Conservation (phyloP, 2,113 vertebrate genomes). For the Lipophrys pholis region DNA sequence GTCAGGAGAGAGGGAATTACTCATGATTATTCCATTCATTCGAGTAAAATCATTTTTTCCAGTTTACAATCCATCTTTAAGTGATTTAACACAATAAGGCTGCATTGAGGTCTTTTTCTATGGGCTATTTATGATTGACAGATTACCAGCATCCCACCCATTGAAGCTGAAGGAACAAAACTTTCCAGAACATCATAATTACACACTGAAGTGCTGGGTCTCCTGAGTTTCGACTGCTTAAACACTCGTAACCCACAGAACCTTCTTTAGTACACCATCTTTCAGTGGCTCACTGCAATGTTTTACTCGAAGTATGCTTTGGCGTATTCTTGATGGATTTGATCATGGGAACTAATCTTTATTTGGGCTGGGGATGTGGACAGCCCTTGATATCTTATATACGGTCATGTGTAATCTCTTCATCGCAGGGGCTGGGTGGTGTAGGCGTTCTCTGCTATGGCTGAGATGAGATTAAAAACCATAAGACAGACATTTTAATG, state of each 20-base stretch:
- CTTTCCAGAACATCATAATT: slow-evolving; percentile 52
- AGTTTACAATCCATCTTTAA: slow-evolving; percentile 24
- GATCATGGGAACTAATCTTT: slow-evolving; percentile 66
- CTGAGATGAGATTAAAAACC: slow-evolving; percentile 62
- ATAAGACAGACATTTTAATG: slow-evolving; percentile 61
- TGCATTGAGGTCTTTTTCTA: slow-evolving; percentile 18
- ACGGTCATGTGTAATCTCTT: slow-evolving; percentile 56
- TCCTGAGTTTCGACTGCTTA: slow-evolving; percentile 42
- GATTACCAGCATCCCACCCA: slow-evolving; percentile 45
- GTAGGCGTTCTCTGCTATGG: slow-evolving; percentile 39
- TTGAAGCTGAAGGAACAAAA: slow-evolving; percentile 41
- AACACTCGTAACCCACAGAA: slow-evolving; percentile 49
- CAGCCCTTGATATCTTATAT: slow-evolving; percentile 65
- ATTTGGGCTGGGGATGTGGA: slow-evolving; percentile 42
- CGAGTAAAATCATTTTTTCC: slow-evolving; percentile 15
- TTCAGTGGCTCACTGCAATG: slow-evolving; percentile 45
- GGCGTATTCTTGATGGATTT: slow-evolving; percentile 48
- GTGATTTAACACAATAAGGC: slow-evolving; percentile 39
- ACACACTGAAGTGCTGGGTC: slow-evolving; percentile 29
- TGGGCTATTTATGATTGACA: slow-evolving; percentile 49
- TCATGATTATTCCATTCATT: slow-evolving; percentile 39
- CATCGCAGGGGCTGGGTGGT: slow-evolving; percentile 36
- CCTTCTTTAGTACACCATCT: slow-evolving; percentile 29
- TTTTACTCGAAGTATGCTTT: slow-evolving; percentile 51
- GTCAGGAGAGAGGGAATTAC: slow-evolving; percentile 19